Percentiles rank a stretch among this genome's conserved stretches.
Conservation (phyloP, 2,888 invertebrate species). For the Tipula lateralis region DNA sequence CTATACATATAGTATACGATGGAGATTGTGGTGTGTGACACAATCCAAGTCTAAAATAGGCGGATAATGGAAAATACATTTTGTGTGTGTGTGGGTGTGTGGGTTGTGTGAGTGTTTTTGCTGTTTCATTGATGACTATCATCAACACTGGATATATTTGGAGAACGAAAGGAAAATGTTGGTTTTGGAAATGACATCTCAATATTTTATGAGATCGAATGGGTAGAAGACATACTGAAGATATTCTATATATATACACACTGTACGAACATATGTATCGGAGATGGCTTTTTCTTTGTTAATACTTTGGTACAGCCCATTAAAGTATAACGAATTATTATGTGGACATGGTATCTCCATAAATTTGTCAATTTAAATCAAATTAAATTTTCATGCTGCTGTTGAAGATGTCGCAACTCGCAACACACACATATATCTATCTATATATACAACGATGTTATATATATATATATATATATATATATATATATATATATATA, state of each 20-base stretch:
- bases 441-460: too few relatives aligned
- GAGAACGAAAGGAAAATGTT: neutral
- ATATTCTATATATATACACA: neutral
- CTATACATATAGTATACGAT: neutral
- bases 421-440: too few relatives aligned
- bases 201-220: slow-evolving; percentile 9
- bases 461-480: too few relatives aligned
- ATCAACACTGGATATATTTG: neutral
- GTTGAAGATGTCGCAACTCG: neutral
- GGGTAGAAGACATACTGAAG: neutral
- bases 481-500: too few relatives aligned
- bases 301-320: neutral
- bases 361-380: slow-evolving; percentile 19
- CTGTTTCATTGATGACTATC: neutral
- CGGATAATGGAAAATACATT: neutral
- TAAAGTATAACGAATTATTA: neutral
- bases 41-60: neutral
- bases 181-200: slow-evolving; percentile 24
- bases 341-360: neutral
- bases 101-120: neutral
- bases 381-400: neutral
- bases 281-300: neutral
- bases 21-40: neutral
- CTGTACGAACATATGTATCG: neutral
- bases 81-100: neutral